Percentiles rank a stretch among this genome's conserved stretches.
These are phyloP conservation scores for Cyclopterus lumpus DNA, from an alignment of 2,797 vertebrate genomes.

Conservation along the genomic window DNA sequence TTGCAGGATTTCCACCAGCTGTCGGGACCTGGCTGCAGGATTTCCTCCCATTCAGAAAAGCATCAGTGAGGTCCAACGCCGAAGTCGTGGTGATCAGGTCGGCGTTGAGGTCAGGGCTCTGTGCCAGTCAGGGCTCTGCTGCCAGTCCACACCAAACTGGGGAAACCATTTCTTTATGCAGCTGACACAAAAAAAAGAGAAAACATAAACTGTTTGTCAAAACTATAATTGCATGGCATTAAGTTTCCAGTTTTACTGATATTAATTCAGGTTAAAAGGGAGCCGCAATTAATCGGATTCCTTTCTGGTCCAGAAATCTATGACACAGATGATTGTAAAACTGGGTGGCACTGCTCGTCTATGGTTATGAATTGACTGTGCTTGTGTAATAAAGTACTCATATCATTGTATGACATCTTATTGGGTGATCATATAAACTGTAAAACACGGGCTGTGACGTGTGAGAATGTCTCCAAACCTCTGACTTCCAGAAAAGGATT, in stretches of 20 bases:
- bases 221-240: neutral
- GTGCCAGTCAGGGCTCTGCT: too few species aligned
- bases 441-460: neutral
- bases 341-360: neutral
- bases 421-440: constrained; percentile 4
- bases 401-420: neutral
- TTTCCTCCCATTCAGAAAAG: neutral
- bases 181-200: neutral
- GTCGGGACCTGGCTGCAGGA: neutral
- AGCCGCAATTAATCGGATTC: neutral
- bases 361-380: neutral
- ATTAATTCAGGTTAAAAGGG: neutral
- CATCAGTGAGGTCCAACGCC: neutral
- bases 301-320: neutral
- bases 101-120: neutral
- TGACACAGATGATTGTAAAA: neutral
- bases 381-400: neutral
- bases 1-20: neutral
- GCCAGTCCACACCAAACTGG: neutral
- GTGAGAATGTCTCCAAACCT: neutral
- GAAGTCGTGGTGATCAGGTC: neutral
- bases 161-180: neutral
- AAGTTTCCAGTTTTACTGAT: neutral
- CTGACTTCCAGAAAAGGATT: neutral
- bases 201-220: neutral